phyloP scores from a whole-genome alignment of 2,113 vertebrate species.

The Megaceryle torquata region DNA sequence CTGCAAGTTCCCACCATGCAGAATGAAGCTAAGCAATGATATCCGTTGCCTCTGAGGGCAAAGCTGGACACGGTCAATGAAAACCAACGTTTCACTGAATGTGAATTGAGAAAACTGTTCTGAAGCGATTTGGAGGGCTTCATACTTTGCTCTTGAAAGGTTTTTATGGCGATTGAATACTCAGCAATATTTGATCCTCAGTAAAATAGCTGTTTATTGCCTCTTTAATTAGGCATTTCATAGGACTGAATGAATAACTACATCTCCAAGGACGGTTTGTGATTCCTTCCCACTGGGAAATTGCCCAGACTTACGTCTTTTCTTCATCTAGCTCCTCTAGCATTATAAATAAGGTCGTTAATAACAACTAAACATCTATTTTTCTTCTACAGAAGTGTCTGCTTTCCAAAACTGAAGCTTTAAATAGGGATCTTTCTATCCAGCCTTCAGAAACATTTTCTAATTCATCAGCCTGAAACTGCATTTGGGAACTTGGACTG shows the following conservation, averaged over 20 bases:
- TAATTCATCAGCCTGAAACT: background rate
- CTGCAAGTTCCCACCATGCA: background rate
- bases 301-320: slow-evolving; percentile 26
- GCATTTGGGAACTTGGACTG: background rate
- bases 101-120: background rate
- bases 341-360: slow-evolving; percentile 42
- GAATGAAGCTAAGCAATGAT: background rate
- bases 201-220: slow-evolving; percentile 49
- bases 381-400: slow-evolving; percentile 17
- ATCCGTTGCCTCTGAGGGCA: background rate
- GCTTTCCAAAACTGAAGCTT: slow-evolving; percentile 16
- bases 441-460: slow-evolving; percentile 7
- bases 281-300: slow-evolving; percentile 44
- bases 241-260: slow-evolving; percentile 52
- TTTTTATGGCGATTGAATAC: slow-evolving; percentile 34
- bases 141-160: slow-evolving; percentile 26
- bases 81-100: background rate
- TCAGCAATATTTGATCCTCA: slow-evolving; percentile 52
- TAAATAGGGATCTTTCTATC: background rate
- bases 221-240: slow-evolving; percentile 59
- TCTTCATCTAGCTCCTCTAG: slow-evolving; percentile 8
- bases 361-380: slow-evolving; percentile 38
- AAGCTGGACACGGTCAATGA: slow-evolving; percentile 17
- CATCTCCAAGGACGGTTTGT: slow-evolving; percentile 34
- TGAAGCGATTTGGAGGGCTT: background rate